These are phyloP conservation scores for Coptodon bakossiorum DNA, from an alignment of 2,113 vertebrate species.

Conservation along the genomic window DNA sequence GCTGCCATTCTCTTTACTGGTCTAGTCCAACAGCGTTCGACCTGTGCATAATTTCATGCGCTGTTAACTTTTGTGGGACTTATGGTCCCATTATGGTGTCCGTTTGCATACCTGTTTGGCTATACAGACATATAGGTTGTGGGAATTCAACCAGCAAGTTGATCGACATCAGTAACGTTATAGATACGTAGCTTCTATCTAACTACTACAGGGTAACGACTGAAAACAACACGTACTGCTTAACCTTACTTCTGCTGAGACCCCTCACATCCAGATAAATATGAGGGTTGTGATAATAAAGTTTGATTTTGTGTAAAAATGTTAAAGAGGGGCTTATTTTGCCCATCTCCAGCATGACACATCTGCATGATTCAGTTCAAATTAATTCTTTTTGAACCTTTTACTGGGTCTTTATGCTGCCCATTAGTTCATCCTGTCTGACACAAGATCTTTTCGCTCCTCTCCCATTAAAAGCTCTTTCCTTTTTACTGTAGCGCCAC, in stretches of 20 bases:
- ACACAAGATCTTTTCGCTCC: not conserved
- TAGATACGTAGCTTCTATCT: accelerated
- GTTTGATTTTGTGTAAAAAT: not conserved
- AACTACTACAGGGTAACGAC: not conserved
- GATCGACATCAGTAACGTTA: not conserved
- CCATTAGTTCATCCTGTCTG: not conserved
- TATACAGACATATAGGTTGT: not conserved
- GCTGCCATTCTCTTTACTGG: not conserved
- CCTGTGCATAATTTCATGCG: not conserved
- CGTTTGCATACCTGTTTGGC: accelerated
- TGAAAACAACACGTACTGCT: not conserved
- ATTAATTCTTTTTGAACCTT: not conserved
- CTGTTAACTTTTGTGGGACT: not conserved
- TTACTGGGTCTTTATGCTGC: not conserved
- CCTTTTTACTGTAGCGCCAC: not conserved
- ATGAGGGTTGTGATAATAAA: not conserved
- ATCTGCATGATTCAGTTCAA: not conserved
- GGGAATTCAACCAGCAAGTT: not conserved
- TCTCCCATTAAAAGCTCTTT: not conserved
- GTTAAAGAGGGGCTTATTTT: not conserved
- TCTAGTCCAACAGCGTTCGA: not conserved
- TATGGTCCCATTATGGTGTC: not conserved
- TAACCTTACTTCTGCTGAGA: not conserved
- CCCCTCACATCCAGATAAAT: not conserved
- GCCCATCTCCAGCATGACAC: not conserved